These are phyloP conservation scores for Thelaira solivaga DNA, from an alignment of 2,888 invertebrate species.

Conservation along the genomic window DNA sequence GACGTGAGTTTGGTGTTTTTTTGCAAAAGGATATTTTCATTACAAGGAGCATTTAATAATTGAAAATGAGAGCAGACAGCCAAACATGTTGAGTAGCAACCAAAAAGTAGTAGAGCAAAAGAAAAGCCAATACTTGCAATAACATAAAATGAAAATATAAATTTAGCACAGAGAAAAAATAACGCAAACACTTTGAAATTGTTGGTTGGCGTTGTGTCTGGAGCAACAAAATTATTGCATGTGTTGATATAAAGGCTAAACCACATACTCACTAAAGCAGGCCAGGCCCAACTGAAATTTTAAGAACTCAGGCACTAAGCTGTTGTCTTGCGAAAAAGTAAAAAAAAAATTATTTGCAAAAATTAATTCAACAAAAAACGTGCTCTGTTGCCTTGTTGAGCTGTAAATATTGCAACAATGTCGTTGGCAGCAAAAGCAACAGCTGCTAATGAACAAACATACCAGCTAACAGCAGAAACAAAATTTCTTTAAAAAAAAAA, in stretches of 20 bases:
- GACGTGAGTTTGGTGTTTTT: conserved; percentile 44
- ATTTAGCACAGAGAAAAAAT: background rate
- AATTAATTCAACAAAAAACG: too few relatives aligned
- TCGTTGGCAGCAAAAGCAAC: conserved; percentile 23
- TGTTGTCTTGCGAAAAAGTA: background rate
- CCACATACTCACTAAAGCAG: conserved; percentile 7
- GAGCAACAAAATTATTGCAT: conserved; percentile 39
- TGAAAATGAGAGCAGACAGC: conserved; percentile 51
- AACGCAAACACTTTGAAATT: background rate
- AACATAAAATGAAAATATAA: conserved; percentile 24
- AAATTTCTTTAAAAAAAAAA: conserved; percentile 5
- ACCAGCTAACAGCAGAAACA: background rate
- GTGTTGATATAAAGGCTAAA: conserved; percentile 31
- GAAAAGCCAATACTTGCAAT: conserved; percentile 21
- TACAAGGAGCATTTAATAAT: conserved; percentile 52
- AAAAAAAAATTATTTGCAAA: too few relatives aligned
- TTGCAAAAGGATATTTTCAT: conserved; percentile 41
- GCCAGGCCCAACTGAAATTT: background rate
- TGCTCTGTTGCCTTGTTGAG: conserved; percentile 22
- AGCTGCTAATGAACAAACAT: conserved; percentile 33
- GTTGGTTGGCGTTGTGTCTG: conserved; percentile 40
- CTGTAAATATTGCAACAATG: background rate
- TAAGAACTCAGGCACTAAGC: conserved; percentile 10
- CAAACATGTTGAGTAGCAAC: conserved; percentile 44
- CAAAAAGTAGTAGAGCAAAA: background rate